Evolutionary conservation across 2,888 invertebrate species (phyloP).

Genomic region (Cabera pusaria): DNA sequence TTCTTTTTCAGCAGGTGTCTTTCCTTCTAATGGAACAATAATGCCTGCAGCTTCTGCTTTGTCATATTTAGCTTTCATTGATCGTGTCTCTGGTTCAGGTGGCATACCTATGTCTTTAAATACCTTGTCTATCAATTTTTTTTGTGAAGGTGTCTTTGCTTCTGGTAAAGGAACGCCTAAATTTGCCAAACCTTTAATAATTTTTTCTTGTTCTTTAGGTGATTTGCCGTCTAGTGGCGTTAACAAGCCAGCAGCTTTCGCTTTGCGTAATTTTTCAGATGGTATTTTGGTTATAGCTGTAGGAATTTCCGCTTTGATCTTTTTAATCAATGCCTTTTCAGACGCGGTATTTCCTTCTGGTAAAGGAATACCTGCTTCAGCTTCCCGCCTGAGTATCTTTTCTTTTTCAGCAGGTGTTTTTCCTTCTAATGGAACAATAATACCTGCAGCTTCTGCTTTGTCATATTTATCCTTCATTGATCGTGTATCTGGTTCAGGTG

Average conservation of each 20-base stretch:
- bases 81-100: conserved; percentile 34
- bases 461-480: conserved; percentile 40
- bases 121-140: conserved; percentile 34
- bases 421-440: conserved; percentile 33
- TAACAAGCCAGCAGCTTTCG: conserved; percentile 29
- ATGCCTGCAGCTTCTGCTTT: conserved; percentile 36
- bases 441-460: conserved; percentile 25
- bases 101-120: conserved; percentile 37
- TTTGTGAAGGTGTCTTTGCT: conserved; percentile 37
- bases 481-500: conserved; percentile 38
- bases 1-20: conserved; percentile 29
- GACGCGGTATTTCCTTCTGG: conserved; percentile 39
- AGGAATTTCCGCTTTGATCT: neutral
- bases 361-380: conserved; percentile 24
- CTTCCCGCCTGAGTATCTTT: conserved; percentile 35
- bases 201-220: conserved; percentile 34
- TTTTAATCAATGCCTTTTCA: too few species aligned
- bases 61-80: conserved; percentile 30
- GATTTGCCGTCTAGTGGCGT: conserved; percentile 39
- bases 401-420: conserved; percentile 37
- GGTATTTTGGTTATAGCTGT: conserved; percentile 23
- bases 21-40: conserved; percentile 40
- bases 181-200: conserved; percentile 28
- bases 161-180: conserved; percentile 35
- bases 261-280: conserved; percentile 29